Percentiles rank a stretch among this genome's conserved stretches.
Conservation (phyloP, 2,797 vertebrate genomes). For the Chiloscyllium punctatum region DNA sequence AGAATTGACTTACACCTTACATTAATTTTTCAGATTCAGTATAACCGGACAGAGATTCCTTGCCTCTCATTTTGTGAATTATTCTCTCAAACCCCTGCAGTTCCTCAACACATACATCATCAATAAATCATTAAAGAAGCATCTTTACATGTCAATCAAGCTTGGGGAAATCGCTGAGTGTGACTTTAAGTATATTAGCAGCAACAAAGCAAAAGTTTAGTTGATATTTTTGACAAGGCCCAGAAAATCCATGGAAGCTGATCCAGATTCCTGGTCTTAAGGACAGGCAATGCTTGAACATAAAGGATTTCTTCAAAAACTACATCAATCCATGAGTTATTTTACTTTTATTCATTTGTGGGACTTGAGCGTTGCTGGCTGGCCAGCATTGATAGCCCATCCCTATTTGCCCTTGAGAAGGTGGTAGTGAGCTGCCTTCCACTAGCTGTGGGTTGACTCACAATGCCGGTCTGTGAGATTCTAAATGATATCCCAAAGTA, state of each 20-base stretch:
- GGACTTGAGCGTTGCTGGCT: no score
- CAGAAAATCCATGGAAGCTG: not conserved
- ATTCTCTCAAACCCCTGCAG: not conserved
- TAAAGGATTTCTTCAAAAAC: not conserved
- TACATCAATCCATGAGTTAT: not conserved
- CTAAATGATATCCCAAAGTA: not conserved
- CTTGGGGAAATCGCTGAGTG: not conserved
- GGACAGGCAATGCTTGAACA: not conserved
- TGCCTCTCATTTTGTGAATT: not conserved
- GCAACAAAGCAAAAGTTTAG: not conserved
- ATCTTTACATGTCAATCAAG: not conserved
- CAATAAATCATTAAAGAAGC: not conserved
- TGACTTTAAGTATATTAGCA: not conserved
- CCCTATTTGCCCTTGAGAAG: no score
- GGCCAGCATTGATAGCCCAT: no score
- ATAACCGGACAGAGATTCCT: not conserved
- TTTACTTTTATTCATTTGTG: no score
- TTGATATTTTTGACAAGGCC: not conserved
- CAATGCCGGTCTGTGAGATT: not conserved
- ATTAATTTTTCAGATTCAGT: not conserved
- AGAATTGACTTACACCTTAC: not conserved
- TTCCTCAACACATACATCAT: not conserved
- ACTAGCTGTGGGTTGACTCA: no score
- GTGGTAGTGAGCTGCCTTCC: no score
- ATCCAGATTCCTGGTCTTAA: not conserved